Base-by-base conservation (phyloP, 2,888 invertebrate species). In the Eilema griseolum region DNA sequence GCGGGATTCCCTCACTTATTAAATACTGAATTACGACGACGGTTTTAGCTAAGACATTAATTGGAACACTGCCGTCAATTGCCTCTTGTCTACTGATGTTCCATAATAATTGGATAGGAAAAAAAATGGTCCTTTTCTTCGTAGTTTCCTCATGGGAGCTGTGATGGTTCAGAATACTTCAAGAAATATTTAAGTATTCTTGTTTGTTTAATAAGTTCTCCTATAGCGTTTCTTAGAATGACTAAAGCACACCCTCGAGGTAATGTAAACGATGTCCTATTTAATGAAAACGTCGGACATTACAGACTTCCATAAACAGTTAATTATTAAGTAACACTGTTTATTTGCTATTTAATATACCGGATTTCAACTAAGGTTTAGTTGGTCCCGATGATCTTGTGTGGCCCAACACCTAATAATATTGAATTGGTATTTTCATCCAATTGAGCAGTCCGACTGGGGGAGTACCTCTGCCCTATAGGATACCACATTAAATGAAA, bases 1-100 rank as follows among this genome's bases (percentile, higher is more conserved):
- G 33, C 63, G 67, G 85, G 85, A 79, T 87, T 87, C 86, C 52
- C 69, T 77, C 71, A 60, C 65, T 73, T 80, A 79, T 62, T 66
- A 70, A 70, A 62, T 65, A 71, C 66, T 73, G 64, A 79, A 79
- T 69, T 69, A 70, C 69, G 71, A 75, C 68, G 28, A 59, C n/a
- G 31, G 20, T 70, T 66, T 71, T 73, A 61, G 56, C 67, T 74
- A 76, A 76, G 71, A 67, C 62, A 57, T 75, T 73, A 67, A 71
- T 77, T 72, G 69, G 67, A 69, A 70, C 52, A 52, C 52, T 52
- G 52, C n/a, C 57, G 46, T 66, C 72, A 61, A 70, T 71, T 73
- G 67, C 20, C 63, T 74, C 28, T 46, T 10, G n/a, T 26, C 28
- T 23, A n/a, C 14, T 68, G 24, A 26, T 37, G 20, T 14, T 28